Evolutionary conservation across 2,797 vertebrate species (phyloP).

Genomic region (Dendrocincla fuliginosa): DNA sequence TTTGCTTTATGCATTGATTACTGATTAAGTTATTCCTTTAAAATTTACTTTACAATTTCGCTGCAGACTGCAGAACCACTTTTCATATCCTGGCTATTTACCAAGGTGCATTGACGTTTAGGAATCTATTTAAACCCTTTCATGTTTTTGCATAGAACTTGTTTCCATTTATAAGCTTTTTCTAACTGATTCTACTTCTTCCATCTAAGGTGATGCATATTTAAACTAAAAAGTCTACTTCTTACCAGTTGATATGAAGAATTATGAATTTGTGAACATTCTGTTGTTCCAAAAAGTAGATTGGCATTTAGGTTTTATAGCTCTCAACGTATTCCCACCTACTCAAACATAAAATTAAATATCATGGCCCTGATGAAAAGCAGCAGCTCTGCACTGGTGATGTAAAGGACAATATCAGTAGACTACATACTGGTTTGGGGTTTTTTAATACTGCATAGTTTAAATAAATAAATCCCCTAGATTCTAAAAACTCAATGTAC

Average conservation of each 20-base stretch:
- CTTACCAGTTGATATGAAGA: conserved; percentile 1
- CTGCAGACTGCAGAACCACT: background rate
- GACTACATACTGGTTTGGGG: background rate
- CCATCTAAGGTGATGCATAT: conserved; percentile 32
- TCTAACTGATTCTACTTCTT: background rate
- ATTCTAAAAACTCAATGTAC: background rate
- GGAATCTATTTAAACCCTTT: background rate
- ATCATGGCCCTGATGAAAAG: conserved; percentile 42
- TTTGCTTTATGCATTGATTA: background rate
- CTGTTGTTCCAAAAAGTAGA: conserved; percentile 56
- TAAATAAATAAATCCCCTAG: background rate
- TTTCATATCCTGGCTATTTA: background rate
- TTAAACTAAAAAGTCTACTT: conserved; percentile 6
- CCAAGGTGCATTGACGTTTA: background rate
- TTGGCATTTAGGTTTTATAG: conserved; percentile 53
- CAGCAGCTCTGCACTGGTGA: conserved; percentile 28
- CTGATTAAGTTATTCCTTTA: background rate
- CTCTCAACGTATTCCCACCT: conserved; percentile 44
- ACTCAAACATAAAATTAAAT: conserved; percentile 65
- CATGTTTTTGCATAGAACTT: background rate
- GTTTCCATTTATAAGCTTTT: conserved; percentile 8
- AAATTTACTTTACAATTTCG: background rate
- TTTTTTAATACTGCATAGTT: background rate
- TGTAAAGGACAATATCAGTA: conserved; percentile 22
- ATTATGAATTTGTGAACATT: conserved; percentile 14